Evolutionary conservation across 2,888 invertebrate genomes (phyloP).

Genomic region (Cabera pusaria): DNA sequence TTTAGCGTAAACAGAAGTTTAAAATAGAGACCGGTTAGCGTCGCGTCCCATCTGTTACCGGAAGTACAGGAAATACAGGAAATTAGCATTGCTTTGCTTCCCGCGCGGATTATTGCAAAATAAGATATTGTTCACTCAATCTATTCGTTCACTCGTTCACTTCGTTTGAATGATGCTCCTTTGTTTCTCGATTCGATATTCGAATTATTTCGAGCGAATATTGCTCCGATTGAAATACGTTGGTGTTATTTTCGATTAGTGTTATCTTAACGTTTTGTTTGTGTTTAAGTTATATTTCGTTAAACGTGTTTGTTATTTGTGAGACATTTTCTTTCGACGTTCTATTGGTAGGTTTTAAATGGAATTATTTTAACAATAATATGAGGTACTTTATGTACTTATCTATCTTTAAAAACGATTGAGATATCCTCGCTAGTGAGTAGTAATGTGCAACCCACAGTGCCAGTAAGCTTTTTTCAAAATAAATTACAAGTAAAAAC

Average conservation of each 20-base stretch:
- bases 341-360: no score
- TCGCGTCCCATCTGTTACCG: constrained; percentile 63
- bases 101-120: constrained; percentile 76
- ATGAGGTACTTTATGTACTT: no score
- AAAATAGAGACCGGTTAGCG: constrained; percentile 58
- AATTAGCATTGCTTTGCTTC: constrained; percentile 77
- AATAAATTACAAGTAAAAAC: no score
- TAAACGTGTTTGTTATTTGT: no score
- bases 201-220: constrained; percentile 44
- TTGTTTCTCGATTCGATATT: constrained; percentile 61
- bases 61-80: constrained; percentile 75
- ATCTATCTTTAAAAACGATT: no score
- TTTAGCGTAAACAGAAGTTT: constrained; percentile 59
- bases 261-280: constrained; percentile 17
- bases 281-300: no score
- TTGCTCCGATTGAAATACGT: constrained; percentile 32
- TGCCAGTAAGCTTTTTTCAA: no score
- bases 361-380: no score
- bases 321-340: no score
- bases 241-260: constrained; percentile 26
- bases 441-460: no score
- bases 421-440: no score
- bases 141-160: constrained; percentile 68
- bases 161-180: constrained; percentile 65
- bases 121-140: constrained; percentile 81